phyloP scores from a whole-genome alignment of 2,113 vertebrate species.

The Stegostoma tigrinum region DNA sequence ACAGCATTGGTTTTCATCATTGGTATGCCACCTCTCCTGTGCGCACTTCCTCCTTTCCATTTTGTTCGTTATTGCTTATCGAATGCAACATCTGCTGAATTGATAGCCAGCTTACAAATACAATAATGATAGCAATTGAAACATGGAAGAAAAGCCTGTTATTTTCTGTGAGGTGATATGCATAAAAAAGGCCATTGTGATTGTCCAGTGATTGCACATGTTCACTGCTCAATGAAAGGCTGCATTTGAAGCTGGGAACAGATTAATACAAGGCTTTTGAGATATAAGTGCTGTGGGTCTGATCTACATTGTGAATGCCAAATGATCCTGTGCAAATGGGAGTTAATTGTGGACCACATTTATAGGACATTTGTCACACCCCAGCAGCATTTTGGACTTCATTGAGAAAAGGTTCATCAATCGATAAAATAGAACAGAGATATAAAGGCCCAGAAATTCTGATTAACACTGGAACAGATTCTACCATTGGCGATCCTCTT shows the following conservation, averaged over 20 bases:
- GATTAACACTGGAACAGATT: no score
- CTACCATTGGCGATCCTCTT: no score
- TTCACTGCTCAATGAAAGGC: background rate
- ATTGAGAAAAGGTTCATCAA: background rate
- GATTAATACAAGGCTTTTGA: background rate
- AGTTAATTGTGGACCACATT: background rate
- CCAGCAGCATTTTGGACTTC: background rate
- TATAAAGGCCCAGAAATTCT: no score
- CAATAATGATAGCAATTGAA: background rate
- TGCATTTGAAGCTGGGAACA: background rate
- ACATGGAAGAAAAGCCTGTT: background rate
- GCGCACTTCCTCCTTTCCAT: background rate
- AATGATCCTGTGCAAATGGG: background rate
- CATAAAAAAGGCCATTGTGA: slow-evolving; percentile 3
- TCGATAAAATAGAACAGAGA: background rate
- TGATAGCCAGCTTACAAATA: background rate
- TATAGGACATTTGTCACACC: background rate
- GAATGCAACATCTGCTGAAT: background rate
- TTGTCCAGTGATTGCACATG: background rate
- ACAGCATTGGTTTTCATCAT: background rate
- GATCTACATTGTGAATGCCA: background rate
- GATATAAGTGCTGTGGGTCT: background rate
- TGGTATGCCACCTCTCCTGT: background rate
- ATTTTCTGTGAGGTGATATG: background rate
- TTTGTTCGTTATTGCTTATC: background rate